Percentiles rank a stretch among this genome's conserved stretches.
These are phyloP conservation scores for Falco naumanni DNA, from an alignment of 2,797 vertebrate species.

Conservation along the genomic window DNA sequence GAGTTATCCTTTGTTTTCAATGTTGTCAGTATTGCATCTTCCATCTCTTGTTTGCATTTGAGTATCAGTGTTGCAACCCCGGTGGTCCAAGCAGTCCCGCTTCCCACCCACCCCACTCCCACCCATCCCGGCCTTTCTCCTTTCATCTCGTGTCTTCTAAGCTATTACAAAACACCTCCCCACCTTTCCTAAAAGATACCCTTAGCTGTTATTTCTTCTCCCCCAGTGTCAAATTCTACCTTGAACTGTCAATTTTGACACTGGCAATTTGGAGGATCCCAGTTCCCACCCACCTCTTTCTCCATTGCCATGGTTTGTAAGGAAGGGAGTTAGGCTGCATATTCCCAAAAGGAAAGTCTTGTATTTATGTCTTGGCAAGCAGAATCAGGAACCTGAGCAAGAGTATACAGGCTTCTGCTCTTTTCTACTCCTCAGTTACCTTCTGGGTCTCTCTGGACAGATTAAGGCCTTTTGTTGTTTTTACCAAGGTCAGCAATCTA, in stretches of 20 bases:
- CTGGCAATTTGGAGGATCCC: background rate
- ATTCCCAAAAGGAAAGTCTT: background rate
- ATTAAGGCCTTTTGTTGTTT: constrained; percentile 43
- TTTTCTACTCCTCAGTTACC: background rate
- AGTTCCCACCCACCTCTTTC: background rate
- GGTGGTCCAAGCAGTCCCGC: background rate
- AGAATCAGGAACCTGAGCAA: background rate
- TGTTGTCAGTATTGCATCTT: background rate
- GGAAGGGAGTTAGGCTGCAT: background rate
- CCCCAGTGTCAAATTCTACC: background rate
- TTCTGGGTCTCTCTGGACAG: constrained; percentile 30
- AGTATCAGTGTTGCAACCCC: background rate
- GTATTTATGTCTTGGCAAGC: constrained; percentile 25
- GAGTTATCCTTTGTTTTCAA: background rate
- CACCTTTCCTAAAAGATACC: background rate
- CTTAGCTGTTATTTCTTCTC: background rate
- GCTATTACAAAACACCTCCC: background rate
- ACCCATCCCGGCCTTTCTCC: background rate
- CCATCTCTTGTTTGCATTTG: background rate
- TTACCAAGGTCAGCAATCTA: constrained; percentile 49
- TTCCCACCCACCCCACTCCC: fast-evolving
- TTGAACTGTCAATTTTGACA: background rate
- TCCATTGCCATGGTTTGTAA: background rate
- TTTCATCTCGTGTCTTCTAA: background rate
- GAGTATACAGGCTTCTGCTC: background rate